Percentiles rank a stretch among this genome's conserved stretches.
Conservation (phyloP, 2,888 invertebrate genomes). For the Calliopum simillimum region DNA sequence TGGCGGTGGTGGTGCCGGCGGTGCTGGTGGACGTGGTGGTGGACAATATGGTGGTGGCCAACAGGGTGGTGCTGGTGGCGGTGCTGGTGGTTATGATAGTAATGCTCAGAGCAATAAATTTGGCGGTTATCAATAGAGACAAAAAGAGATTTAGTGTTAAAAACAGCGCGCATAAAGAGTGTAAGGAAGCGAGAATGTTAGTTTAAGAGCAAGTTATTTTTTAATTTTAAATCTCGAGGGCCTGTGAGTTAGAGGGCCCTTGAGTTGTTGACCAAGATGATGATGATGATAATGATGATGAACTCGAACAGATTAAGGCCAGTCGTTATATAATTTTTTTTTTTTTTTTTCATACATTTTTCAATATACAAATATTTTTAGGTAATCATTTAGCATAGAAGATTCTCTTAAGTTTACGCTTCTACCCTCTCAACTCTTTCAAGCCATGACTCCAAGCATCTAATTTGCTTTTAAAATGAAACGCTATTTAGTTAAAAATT, state of each 20-base stretch:
- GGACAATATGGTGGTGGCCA: slow-evolving; percentile 53
- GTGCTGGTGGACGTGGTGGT: slow-evolving; percentile 50
- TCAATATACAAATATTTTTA: background rate
- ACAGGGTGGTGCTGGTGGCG: slow-evolving; percentile 51
- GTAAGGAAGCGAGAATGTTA: background rate
- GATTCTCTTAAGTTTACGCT: background rate
- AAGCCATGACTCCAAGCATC: background rate
- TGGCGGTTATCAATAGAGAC: slow-evolving; percentile 58
- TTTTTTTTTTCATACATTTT: background rate
- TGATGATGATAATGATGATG: background rate
- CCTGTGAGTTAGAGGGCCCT: background rate
- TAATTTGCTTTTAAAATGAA: too few species aligned
- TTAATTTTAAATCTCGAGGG: background rate
- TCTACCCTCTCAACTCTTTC: background rate
- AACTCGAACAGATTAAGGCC: slow-evolving; percentile 19
- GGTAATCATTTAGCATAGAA: background rate
- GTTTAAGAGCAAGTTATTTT: background rate
- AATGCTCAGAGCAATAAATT: slow-evolving; percentile 60
- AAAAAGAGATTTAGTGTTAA: slow-evolving; percentile 1
- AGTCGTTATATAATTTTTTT: slow-evolving; percentile 21
- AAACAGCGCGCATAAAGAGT: background rate
- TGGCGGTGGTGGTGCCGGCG: slow-evolving; percentile 53
- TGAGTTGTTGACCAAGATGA: background rate
- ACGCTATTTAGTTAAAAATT: too few species aligned
- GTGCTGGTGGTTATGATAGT: slow-evolving; percentile 57